Conservation (phyloP, 2,888 invertebrate species). For the Actias luna region DNA sequence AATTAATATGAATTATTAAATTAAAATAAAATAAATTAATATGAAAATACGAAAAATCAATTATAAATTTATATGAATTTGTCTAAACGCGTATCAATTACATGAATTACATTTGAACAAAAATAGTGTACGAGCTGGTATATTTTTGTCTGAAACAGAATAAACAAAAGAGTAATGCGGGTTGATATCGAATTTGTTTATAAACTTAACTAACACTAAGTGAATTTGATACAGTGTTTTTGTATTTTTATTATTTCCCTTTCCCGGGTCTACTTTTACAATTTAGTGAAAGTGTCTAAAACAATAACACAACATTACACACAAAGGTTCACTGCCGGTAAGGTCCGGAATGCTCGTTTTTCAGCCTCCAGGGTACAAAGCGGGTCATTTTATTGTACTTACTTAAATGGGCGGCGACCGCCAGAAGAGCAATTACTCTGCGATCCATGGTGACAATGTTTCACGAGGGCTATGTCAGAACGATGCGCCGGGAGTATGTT, state of each 20-base stretch:
- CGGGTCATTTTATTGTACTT: slow-evolving; percentile 39
- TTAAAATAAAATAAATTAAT: no score
- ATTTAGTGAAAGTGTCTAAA: slow-evolving; percentile 21
- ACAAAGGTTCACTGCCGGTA: slow-evolving; percentile 17
- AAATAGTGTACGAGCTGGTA: not conserved
- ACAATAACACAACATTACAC: slow-evolving; percentile 22
- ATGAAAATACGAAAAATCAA: no score
- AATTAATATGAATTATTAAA: no score
- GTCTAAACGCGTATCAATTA: no score
- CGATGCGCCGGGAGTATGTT: slow-evolving; percentile 31
- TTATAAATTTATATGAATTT: no score
- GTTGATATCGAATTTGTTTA: not conserved
- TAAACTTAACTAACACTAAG: not conserved
- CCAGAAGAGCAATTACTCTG: slow-evolving; percentile 52
- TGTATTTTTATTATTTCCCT: slow-evolving; percentile 5
- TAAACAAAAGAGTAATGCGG: not conserved
- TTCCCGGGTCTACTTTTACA: slow-evolving; percentile 5
- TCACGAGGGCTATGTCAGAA: slow-evolving; percentile 36
- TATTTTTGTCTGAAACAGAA: not conserved
- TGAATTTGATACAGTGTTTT: not conserved
- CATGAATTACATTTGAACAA: no score
- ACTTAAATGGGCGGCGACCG: slow-evolving; percentile 61
- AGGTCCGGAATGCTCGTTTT: slow-evolving; percentile 15
- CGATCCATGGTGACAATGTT: slow-evolving; percentile 51
- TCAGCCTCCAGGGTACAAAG: slow-evolving; percentile 12